These are phyloP conservation scores for Lycophotia porphyrea DNA, from an alignment of 2,888 invertebrate species.

Conservation along the genomic window DNA sequence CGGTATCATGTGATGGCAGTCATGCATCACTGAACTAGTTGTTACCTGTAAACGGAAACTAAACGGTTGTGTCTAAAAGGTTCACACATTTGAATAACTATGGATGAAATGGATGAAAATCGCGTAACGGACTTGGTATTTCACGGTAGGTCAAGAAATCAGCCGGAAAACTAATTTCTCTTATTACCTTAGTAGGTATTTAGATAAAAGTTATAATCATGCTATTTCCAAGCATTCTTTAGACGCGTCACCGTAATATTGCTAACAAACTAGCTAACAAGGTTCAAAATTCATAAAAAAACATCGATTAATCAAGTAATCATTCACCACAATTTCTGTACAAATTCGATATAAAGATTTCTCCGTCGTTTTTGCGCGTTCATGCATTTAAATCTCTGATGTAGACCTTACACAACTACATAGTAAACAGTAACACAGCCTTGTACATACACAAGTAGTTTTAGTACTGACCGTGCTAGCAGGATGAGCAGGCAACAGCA, in stretches of 20 bases:
- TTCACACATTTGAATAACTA: constrained; percentile 26
- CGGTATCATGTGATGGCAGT: constrained; percentile 11
- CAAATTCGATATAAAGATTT: background rate
- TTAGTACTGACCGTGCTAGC: constrained; percentile 84
- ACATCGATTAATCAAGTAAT: background rate
- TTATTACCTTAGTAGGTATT: background rate
- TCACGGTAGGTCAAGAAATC: background rate
- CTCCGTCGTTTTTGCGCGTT: background rate
- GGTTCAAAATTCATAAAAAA: background rate
- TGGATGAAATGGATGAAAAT: constrained; percentile 13
- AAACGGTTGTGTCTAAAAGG: constrained; percentile 15
- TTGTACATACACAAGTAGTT: background rate
- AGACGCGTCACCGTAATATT: background rate
- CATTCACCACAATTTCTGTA: background rate
- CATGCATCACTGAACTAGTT: constrained; percentile 1
- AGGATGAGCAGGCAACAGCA: constrained; percentile 84
- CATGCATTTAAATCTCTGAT: background rate
- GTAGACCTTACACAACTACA: background rate
- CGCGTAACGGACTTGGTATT: background rate
- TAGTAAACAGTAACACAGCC: background rate
- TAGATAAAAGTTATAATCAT: constrained; percentile 7
- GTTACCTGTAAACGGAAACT: background rate
- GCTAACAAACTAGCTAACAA: too few species aligned
- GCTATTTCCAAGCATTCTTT: background rate
- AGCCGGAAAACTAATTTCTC: background rate